A percentile compares a stretch with the other conserved stretches of the same genome.
phyloP scores from a whole-genome alignment of 2,888 invertebrate genomes.

The Spilarctia lutea region DNA sequence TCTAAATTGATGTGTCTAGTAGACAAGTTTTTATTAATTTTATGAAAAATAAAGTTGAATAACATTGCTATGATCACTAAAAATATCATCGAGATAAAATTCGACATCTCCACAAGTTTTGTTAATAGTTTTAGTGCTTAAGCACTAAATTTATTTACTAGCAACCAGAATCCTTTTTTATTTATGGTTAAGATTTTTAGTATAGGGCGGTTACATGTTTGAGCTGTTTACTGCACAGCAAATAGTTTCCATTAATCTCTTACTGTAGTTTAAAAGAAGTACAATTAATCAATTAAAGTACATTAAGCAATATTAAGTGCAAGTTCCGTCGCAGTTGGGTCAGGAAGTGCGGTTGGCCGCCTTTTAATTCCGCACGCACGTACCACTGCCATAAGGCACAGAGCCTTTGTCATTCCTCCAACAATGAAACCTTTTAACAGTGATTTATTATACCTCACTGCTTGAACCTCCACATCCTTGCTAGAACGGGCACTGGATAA shows the following conservation, averaged over 20 bases:
- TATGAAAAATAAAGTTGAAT: too few relatives aligned
- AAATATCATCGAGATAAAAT: too few relatives aligned
- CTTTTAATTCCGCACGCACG: constrained; percentile 65
- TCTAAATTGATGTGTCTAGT: too few relatives aligned
- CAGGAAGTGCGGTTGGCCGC: constrained; percentile 57
- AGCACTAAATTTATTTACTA: too few relatives aligned
- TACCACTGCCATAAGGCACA: constrained; percentile 58
- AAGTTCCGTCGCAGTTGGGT: constrained; percentile 30
- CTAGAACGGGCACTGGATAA: constrained; percentile 7
- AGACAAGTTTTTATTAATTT: too few relatives aligned
- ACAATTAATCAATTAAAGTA: constrained; percentile 18
- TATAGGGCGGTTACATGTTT: background rate
- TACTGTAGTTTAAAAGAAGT: background rate
- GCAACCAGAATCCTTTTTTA: too few relatives aligned
- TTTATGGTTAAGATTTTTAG: too few relatives aligned
- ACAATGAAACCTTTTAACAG: constrained; percentile 71
- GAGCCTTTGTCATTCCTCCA: constrained; percentile 67
- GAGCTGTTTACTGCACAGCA: background rate
- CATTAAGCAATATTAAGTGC: constrained; percentile 33
- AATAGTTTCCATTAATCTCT: background rate
- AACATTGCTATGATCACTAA: too few relatives aligned
- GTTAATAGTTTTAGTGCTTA: too few relatives aligned
- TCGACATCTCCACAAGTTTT: too few relatives aligned
- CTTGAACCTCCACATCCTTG: constrained; percentile 23
- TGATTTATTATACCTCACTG: constrained; percentile 68